Evolutionary conservation across 2,113 vertebrate genomes (phyloP).

Genomic region (Anguilla rostrata): DNA sequence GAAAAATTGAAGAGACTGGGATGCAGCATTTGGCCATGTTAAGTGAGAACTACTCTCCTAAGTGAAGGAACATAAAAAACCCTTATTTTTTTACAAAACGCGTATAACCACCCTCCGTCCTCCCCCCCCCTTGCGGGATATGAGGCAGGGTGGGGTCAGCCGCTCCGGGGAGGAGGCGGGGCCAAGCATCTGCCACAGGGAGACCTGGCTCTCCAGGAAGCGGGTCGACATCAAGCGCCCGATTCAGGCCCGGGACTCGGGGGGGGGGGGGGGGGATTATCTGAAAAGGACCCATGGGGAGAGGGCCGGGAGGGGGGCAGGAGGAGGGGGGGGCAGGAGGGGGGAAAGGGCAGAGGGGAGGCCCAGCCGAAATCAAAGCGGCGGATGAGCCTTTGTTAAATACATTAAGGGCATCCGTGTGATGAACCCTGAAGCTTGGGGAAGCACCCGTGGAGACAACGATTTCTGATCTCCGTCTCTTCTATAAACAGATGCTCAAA

Average conservation of each 20-base stretch:
- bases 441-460: neutral
- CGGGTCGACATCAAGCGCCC: too few species aligned
- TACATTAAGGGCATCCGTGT: neutral
- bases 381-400: neutral
- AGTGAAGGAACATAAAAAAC: neutral
- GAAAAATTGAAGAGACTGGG: neutral
- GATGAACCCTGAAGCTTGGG: neutral
- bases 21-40: neutral
- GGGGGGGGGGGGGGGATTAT: neutral
- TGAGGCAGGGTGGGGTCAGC: neutral
- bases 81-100: too few species aligned
- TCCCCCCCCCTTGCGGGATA: too few species aligned
- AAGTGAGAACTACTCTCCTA: neutral
- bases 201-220: too few species aligned
- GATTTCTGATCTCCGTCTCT: slow-evolving; percentile 7
- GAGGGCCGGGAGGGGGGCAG: neutral
- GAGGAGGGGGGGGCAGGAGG: too few species aligned
- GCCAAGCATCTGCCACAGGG: neutral
- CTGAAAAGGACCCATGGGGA: too few species aligned
- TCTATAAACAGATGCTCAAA: neutral
- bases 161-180: neutral
- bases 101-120: too few species aligned
- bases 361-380: neutral
- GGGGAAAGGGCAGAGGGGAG: too few species aligned
- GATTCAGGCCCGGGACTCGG: neutral